phyloP scores from a whole-genome alignment of 2,797 vertebrate genomes.

The Argentina silus region DNA sequence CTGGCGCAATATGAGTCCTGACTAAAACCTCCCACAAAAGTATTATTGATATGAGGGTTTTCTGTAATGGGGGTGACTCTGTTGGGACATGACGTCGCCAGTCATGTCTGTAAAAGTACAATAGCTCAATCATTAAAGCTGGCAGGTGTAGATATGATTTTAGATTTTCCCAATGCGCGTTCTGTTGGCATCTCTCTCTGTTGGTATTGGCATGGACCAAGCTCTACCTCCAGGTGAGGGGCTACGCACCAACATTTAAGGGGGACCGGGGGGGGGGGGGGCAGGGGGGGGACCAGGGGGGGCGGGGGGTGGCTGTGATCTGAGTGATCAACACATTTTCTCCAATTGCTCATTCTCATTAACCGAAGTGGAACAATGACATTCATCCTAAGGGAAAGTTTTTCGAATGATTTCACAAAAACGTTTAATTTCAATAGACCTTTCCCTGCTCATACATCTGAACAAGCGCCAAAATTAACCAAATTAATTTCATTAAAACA shows the following conservation, averaged over 20 bases:
- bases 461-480: no score
- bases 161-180: constrained; percentile 32
- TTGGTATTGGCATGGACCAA: constrained; percentile 4
- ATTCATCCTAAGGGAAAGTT: background rate
- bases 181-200: constrained; percentile 21
- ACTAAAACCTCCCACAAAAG: constrained; percentile 23
- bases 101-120: constrained; percentile 14
- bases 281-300: background rate
- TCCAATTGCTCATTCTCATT: constrained; percentile 13
- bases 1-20: constrained; percentile 10
- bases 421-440: no score
- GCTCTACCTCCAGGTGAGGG: background rate
- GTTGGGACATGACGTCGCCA: constrained; percentile 26
- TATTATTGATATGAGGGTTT: constrained; percentile 42
- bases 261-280: no score
- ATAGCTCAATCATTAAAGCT: constrained; percentile 37
- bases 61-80: constrained; percentile 54
- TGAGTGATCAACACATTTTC: constrained; percentile 13
- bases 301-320: background rate
- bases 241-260: constrained; percentile 2
- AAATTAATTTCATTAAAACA: no score
- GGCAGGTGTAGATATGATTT: constrained; percentile 35
- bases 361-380: constrained; percentile 10
- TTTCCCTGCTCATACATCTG: no score
- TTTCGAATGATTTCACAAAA: background rate